Evolutionary conservation across 2,113 vertebrate genomes (phyloP).

Genomic region (Toxotes jaculatrix): DNA sequence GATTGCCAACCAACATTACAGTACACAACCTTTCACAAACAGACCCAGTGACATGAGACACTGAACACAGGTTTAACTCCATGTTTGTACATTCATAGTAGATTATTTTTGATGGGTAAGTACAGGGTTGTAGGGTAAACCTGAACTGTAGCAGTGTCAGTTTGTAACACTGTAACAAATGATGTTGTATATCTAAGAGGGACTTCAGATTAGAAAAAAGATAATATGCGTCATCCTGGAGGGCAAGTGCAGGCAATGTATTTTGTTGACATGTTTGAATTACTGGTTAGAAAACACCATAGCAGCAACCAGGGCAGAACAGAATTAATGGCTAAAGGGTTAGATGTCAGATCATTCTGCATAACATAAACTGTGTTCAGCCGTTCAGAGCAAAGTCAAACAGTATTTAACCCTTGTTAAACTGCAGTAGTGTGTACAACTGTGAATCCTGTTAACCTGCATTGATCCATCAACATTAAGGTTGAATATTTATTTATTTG

Average conservation of each 20-base stretch:
- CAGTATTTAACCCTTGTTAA: background rate
- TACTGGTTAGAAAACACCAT: background rate
- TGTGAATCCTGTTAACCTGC: slow-evolving; percentile 2
- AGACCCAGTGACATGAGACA: slow-evolving; percentile 21
- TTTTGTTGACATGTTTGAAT: background rate
- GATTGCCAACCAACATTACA: slow-evolving; percentile 30
- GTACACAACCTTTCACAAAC: slow-evolving; percentile 29
- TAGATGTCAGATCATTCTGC: background rate
- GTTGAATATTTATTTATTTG: slow-evolving; percentile 9
- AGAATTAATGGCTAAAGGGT: slow-evolving; percentile 1
- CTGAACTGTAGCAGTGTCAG: no score
- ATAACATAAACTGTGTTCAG: slow-evolving; percentile 9
- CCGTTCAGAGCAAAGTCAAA: background rate
- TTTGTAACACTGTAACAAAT: background rate
- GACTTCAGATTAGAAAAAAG: background rate
- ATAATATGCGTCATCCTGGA: background rate
- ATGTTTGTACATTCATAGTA: background rate
- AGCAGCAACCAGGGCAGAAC: background rate
- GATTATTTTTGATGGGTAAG: background rate
- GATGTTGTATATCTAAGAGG: background rate
- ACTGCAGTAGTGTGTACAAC: background rate
- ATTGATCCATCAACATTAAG: background rate
- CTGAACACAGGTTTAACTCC: background rate
- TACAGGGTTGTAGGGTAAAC: background rate
- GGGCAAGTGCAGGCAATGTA: background rate